A percentile compares a stretch with the other conserved stretches of the same genome.
These are phyloP conservation scores for Pelochelys cantorii DNA, from an alignment of 2,797 vertebrate genomes.

Conservation along the genomic window DNA sequence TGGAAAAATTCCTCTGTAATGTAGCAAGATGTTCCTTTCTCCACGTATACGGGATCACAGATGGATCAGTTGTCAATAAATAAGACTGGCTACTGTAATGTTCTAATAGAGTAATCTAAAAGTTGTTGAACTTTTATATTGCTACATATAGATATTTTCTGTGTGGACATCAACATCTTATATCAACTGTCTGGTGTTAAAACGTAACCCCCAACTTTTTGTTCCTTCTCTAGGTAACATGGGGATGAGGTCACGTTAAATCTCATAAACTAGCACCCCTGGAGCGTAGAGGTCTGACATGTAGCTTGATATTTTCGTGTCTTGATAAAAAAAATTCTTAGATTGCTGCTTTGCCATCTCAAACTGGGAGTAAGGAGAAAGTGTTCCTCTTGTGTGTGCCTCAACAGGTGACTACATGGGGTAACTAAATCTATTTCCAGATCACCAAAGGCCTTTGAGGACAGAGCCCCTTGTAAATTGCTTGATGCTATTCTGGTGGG, in stretches of 20 bases:
- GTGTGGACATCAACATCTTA: neutral
- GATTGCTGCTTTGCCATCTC: constrained; percentile 10
- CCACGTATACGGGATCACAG: neutral
- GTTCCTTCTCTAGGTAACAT: neutral
- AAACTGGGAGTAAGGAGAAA: constrained; percentile 4
- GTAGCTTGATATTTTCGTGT: fast-evolving
- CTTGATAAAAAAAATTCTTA: neutral
- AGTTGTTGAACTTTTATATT: neutral
- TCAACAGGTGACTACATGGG: neutral
- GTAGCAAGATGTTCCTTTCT: neutral
- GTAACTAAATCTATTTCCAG: constrained; percentile 40
- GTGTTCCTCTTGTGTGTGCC: neutral
- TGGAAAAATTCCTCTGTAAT: neutral
- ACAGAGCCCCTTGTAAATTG: constrained; percentile 36
- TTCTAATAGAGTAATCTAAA: neutral
- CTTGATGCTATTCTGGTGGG: neutral
- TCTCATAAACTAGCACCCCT: neutral
- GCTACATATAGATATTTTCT: neutral
- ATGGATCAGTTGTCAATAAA: neutral
- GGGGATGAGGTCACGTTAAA: neutral
- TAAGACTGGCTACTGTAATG: neutral
- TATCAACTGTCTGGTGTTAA: neutral
- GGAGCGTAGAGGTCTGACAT: neutral
- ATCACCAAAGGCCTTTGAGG: constrained; percentile 44
- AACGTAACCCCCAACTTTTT: neutral